These are phyloP conservation scores for Odontomyia ornata DNA, from an alignment of 2,888 invertebrate species.

Conservation along the genomic window DNA sequence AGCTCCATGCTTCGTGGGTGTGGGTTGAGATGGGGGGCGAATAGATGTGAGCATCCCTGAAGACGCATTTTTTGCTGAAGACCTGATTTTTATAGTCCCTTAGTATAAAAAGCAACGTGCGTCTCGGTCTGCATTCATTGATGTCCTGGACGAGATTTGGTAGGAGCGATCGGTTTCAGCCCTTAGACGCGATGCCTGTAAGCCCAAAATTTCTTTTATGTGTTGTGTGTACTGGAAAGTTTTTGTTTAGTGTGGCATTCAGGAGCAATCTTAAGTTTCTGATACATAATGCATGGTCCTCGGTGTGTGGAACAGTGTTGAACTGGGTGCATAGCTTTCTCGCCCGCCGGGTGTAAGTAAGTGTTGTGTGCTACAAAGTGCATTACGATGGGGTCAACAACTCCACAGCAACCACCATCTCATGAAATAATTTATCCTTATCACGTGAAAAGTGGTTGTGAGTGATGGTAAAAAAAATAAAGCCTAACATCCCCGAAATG, in stretches of 20 bases:
- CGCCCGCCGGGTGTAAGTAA: not conserved
- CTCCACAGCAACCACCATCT: not conserved
- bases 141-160: conserved; percentile 9
- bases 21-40: not conserved
- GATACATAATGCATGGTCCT: not conserved
- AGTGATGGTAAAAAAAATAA: too few relatives aligned
- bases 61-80: conserved; percentile 12
- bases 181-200: conserved; percentile 9
- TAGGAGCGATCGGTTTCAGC: not conserved
- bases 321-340: not conserved
- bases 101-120: conserved; percentile 23
- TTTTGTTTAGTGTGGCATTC: not conserved
- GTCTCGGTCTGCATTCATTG: not conserved
- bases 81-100: not conserved
- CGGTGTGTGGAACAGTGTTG: conserved; percentile 3
- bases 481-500: too few relatives aligned
- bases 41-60: not conserved
- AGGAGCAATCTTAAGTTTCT: too few relatives aligned
- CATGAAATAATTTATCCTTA: too few relatives aligned
- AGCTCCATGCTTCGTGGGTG: not conserved
- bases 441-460: too few relatives aligned
- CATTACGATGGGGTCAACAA: not conserved
- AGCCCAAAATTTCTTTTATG: not conserved
- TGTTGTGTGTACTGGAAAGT: conserved; percentile 6
- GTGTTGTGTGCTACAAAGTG: not conserved